phyloP scores from a whole-genome alignment of 23 tunicate species.

The Aplidium turbinatum region DNA sequence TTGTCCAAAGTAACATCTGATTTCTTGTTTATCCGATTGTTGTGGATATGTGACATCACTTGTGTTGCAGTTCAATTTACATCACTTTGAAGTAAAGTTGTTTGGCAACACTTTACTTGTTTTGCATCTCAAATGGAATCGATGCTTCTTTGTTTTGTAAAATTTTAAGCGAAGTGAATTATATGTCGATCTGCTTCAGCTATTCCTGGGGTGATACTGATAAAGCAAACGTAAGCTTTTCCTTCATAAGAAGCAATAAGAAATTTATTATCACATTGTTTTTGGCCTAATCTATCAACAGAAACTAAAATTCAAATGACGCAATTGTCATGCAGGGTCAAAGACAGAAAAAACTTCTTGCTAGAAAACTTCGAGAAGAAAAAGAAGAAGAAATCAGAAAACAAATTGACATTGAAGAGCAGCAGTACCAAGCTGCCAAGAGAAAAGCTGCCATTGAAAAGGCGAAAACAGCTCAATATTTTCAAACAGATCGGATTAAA shows the following conservation, averaged over 20 bases:
- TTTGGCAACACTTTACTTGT: too few species aligned
- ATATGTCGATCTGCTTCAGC: too few species aligned
- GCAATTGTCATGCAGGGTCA: slow-evolving; percentile 64
- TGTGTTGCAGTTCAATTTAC: too few species aligned
- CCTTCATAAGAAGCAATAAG: background rate
- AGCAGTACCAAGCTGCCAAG: slow-evolving; percentile 68
- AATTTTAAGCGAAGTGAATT: too few species aligned
- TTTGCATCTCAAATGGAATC: too few species aligned
- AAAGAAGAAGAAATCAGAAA: slow-evolving; percentile 80
- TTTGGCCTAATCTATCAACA: slow-evolving; percentile 2
- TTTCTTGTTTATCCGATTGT: too few species aligned
- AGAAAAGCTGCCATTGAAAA: slow-evolving; percentile 86
- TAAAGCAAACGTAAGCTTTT: background rate
- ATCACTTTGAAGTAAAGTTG: too few species aligned
- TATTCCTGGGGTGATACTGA: background rate
- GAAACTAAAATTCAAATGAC: background rate
- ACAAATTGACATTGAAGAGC: slow-evolving; percentile 80
- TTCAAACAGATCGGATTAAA: slow-evolving; percentile 92
- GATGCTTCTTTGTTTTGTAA: too few species aligned
- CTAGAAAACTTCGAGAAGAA: slow-evolving; percentile 87
- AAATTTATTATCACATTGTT: background rate
- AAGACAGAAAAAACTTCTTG: slow-evolving; percentile 77
- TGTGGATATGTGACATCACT: too few species aligned
- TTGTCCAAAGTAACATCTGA: too few species aligned
- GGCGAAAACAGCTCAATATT: slow-evolving; percentile 84